Evolutionary conservation across 1,140 invertebrate species (phyloP).

Genomic region (Acarapis woodi): DNA sequence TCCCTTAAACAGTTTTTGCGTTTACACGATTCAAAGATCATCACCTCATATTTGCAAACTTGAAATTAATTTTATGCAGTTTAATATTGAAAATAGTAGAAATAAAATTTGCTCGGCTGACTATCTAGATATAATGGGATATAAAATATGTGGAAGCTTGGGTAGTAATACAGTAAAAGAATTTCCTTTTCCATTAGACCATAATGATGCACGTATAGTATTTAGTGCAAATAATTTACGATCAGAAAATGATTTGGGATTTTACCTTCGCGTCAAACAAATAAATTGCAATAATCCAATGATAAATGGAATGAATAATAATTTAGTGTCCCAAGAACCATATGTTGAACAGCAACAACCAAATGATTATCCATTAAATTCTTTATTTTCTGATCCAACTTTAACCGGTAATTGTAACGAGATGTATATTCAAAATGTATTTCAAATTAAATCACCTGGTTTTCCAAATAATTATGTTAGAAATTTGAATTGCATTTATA

Average conservation of each 20-base stretch:
- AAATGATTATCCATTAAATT: no score
- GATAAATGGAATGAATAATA: no score
- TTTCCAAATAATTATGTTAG: slow-evolving; percentile 11
- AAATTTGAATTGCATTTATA: slow-evolving; percentile 9
- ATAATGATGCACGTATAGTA: background rate
- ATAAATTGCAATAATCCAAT: no score
- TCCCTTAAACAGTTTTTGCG: slow-evolving; percentile 9
- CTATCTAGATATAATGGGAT: slow-evolving; percentile 12
- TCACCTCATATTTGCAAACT: slow-evolving; percentile 11
- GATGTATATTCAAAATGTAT: background rate
- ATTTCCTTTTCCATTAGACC: slow-evolving; percentile 6
- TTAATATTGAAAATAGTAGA: slow-evolving; percentile 10
- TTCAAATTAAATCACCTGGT: slow-evolving; percentile 10
- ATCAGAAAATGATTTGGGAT: no score
- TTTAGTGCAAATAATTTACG: slow-evolving; percentile 1
- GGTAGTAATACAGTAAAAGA: slow-evolving; percentile 5
- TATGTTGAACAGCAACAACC: no score
- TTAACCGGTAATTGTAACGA: no score
- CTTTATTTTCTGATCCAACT: no score
- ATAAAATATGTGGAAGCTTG: slow-evolving; percentile 10
- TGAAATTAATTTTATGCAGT: slow-evolving; percentile 11
- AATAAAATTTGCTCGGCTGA: slow-evolving; percentile 10
- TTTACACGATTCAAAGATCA: slow-evolving; percentile 5
- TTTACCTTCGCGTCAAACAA: no score
- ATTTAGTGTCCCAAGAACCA: no score